Conservation (phyloP, 2,797 vertebrate genomes). For the Gadopsis bispinosus region DNA sequence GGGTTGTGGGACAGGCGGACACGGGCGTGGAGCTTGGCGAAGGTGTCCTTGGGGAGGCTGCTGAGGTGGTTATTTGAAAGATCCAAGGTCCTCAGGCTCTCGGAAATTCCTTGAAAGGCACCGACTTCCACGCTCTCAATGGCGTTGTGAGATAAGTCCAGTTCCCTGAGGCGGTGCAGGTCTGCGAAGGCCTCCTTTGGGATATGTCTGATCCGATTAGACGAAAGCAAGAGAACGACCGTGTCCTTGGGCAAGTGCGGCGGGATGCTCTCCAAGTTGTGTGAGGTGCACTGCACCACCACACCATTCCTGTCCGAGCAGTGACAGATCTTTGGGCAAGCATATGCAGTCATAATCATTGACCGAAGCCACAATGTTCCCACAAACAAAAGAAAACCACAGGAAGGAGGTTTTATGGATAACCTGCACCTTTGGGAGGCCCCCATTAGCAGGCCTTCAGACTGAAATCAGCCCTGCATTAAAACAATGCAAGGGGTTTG, state of each 20-base stretch:
- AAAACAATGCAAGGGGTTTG: not conserved
- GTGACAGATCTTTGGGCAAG: conserved; percentile 89
- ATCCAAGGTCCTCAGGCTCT: conserved; percentile 89
- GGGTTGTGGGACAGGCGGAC: conserved; percentile 92
- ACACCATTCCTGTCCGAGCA: conserved; percentile 89
- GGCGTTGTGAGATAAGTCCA: conserved; percentile 92
- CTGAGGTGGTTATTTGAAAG: conserved; percentile 92
- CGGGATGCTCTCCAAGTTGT: conserved; percentile 91
- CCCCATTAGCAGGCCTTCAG: conserved; percentile 64
- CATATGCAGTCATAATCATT: not conserved
- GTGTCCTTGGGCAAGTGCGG: conserved; percentile 90
- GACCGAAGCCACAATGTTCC: conserved; percentile 54
- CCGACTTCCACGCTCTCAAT: conserved; percentile 91
- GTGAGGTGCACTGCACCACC: conserved; percentile 93
- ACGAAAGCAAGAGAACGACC: conserved; percentile 90
- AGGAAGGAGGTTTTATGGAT: conserved; percentile 21
- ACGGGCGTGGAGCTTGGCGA: conserved; percentile 89
- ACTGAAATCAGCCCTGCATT: conserved; percentile 20
- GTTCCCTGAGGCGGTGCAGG: conserved; percentile 89
- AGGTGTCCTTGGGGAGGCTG: conserved; percentile 91
- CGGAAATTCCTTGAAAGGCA: conserved; percentile 91
- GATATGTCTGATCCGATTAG: conserved; percentile 91
- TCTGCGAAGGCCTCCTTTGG: conserved; percentile 90
- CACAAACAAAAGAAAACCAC: conserved; percentile 3
- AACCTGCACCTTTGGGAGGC: conserved; percentile 41